These are phyloP conservation scores for Sarcophaga carnaria DNA, from an alignment of 2,888 invertebrate genomes.

Conservation along the genomic window DNA sequence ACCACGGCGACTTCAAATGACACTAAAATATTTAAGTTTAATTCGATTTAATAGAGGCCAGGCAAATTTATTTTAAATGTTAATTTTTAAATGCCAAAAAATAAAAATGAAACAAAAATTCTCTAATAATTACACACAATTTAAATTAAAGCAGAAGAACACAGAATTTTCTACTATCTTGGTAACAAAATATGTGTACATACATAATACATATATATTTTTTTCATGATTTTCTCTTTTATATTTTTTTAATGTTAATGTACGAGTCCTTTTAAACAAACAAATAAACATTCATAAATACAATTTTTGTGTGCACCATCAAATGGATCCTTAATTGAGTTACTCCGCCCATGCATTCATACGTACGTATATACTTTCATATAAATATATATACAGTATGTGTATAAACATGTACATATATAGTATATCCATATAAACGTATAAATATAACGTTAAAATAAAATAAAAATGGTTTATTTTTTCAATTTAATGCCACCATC, in stretches of 20 bases:
- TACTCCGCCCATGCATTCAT: constrained; percentile 80
- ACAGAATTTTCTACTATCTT: constrained; percentile 48
- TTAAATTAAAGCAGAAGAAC: constrained; percentile 41
- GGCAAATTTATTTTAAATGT: constrained; percentile 55
- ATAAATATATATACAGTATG: constrained; percentile 44
- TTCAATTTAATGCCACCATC: constrained; percentile 22
- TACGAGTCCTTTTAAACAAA: constrained; percentile 58
- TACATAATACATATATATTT: constrained; percentile 34
- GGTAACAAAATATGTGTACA: constrained; percentile 66
- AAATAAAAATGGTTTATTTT: constrained; percentile 63
- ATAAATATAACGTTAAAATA: constrained; percentile 60
- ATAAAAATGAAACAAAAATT: constrained; percentile 58
- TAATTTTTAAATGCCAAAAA: constrained; percentile 58
- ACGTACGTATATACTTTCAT: constrained; percentile 35
- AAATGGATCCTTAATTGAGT: constrained; percentile 83
- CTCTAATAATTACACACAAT: constrained; percentile 18
- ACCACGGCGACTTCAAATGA: no score
- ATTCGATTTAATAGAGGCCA: constrained; percentile 51
- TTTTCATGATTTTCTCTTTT: constrained; percentile 13
- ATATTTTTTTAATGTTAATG: constrained; percentile 66
- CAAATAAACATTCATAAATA: constrained; percentile 50
- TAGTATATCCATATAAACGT: constrained; percentile 42
- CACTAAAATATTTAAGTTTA: constrained; percentile 14
- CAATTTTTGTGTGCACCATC: constrained; percentile 74
- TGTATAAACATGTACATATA: constrained; percentile 9